Conservation (phyloP, 2,797 vertebrate genomes). For the Monodelphis domestica region DNA sequence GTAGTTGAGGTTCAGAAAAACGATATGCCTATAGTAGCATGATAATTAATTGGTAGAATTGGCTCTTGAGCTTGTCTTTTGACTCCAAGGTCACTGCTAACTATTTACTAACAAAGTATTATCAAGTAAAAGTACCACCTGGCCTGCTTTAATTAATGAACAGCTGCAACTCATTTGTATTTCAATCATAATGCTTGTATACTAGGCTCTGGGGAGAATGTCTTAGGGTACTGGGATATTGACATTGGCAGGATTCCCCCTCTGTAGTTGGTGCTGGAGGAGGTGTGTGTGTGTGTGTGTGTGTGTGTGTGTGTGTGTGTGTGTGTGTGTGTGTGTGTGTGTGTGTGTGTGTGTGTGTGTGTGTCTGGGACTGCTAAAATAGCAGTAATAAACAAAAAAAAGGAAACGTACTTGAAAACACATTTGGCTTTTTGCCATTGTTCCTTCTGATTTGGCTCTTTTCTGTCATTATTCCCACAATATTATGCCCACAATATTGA, state of each 20-base stretch:
- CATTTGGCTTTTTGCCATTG: conserved; percentile 18
- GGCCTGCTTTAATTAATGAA: not conserved
- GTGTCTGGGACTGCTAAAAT: no score
- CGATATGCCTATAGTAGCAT: not conserved
- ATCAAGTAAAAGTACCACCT: not conserved
- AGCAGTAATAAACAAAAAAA: not conserved
- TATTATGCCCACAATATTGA: conserved; percentile 43
- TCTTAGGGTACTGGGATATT: not conserved
- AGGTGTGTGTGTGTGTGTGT: no score
- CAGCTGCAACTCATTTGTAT: not conserved
- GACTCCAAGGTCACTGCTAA: not conserved
- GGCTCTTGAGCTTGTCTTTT: not conserved
- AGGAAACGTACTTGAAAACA: not conserved
- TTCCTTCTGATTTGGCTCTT: not conserved
- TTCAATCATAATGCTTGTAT: not conserved
- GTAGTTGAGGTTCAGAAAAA: not conserved
- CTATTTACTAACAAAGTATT: not conserved
- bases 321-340: no score
- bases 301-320: no score
- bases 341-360: no score
- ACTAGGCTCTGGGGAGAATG: not conserved
- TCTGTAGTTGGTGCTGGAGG: not conserved
- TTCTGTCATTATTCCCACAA: not conserved
- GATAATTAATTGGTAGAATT: not conserved
- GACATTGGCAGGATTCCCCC: not conserved